Evolutionary conservation across 1,140 invertebrate species (phyloP).

Genomic region (Neelides sp.): DNA sequence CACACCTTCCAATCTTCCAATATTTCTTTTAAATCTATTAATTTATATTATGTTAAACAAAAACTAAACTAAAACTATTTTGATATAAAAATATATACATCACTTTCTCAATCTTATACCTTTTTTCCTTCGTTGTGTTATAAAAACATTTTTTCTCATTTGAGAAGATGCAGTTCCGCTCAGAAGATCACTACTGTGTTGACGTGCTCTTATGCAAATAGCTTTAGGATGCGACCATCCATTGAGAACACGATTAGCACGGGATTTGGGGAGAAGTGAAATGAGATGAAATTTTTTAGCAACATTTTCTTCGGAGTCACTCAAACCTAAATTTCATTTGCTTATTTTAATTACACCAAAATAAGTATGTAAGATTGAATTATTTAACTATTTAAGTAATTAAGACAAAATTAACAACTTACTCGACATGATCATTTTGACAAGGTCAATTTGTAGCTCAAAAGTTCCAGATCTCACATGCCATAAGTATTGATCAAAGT

Average conservation of each 20-base stretch:
- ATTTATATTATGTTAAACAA: too few species aligned
- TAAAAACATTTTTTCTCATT: slow-evolving; percentile 23
- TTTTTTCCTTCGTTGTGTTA: slow-evolving; percentile 22
- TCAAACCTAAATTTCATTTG: slow-evolving; percentile 44
- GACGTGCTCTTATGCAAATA: slow-evolving; percentile 58
- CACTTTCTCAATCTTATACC: slow-evolving; percentile 13
- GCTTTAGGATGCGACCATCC: slow-evolving; percentile 64
- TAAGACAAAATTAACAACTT: not conserved
- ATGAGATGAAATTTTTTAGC: slow-evolving; percentile 57
- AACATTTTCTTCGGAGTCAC: slow-evolving; percentile 47
- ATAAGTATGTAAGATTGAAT: not conserved
- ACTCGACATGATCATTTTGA: slow-evolving; percentile 69
- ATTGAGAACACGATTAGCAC: slow-evolving; percentile 59
- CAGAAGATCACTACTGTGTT: slow-evolving; percentile 63
- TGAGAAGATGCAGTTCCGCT: slow-evolving; percentile 44
- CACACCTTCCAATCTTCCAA: too few species aligned
- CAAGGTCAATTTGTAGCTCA: slow-evolving; percentile 70
- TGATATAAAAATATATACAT: not conserved
- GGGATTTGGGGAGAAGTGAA: slow-evolving; percentile 55
- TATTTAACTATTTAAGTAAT: not conserved
- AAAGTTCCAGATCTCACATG: slow-evolving; percentile 67
- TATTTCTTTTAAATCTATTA: too few species aligned
- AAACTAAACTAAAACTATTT: not conserved
- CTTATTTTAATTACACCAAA: not conserved
- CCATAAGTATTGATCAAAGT: slow-evolving; percentile 61